Conservation (phyloP, 2,113 vertebrate species). For the Dendrocopos noguchii region DNA sequence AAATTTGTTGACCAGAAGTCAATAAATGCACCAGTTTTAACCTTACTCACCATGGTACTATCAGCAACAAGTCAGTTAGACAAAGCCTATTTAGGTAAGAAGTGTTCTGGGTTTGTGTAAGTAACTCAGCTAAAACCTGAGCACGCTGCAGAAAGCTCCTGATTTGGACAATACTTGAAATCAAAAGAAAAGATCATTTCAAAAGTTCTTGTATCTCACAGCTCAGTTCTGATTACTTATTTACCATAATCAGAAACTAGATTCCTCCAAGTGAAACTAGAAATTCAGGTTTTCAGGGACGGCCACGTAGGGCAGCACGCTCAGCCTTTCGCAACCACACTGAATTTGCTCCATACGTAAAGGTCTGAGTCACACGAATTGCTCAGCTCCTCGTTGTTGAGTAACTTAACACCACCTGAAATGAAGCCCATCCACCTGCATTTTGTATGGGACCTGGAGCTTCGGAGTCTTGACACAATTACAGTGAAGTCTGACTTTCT, state of each 20-base stretch:
- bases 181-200: not conserved
- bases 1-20: not conserved
- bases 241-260: not conserved
- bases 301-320: not conserved
- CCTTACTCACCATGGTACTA: not conserved
- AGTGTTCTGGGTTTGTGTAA: not conserved
- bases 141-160: not conserved
- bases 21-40: not conserved
- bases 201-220: not conserved
- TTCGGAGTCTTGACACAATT: not conserved
- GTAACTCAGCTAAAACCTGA: not conserved
- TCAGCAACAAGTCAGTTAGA: not conserved
- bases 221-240: constrained; percentile 31
- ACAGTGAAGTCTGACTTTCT: not conserved
- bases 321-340: not conserved
- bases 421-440: not conserved
- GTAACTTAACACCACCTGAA: not conserved
- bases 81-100: not conserved
- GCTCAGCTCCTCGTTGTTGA: not conserved
- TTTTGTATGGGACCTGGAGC: not conserved
- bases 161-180: not conserved
- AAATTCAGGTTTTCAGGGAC: constrained; percentile 30
- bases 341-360: not conserved
- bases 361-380: not conserved
- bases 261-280: constrained; percentile 23